Evolutionary conservation across 2,888 invertebrate genomes (phyloP), one percentile per base, ranked within the genome.

Genomic region (Lasioglossum zephyrum): DNA sequence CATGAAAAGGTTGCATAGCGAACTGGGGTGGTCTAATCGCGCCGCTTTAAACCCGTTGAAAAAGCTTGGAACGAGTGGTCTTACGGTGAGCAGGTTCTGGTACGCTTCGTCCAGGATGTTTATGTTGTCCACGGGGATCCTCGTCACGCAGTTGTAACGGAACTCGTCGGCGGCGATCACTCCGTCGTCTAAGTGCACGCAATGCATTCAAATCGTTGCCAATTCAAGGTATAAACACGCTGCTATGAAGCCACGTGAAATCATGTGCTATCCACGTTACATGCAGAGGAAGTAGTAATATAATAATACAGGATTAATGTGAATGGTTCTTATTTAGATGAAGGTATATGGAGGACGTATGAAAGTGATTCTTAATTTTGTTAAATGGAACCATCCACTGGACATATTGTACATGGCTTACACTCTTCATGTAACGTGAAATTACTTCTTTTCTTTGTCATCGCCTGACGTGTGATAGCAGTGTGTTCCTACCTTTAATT

Each of bases 101-200:
- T 97, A 98, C 44, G 98, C 97, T 88, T 98, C 97, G 92, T 98
- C 98, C 69, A 98, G 97, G 72, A 97, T 95, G 91, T 97, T 96
- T 88, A 98, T 96, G 90, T 97, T 97, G 89, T 98, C 97, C 77
- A 98, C 96, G 66, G 98, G 97, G 96, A 98, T 97, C 93, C 98
- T 96, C 91, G 97, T 97, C 81, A 98, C 97, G 94, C 98, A 98
- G 95, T 97, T 98, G 94, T 97, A 98, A 92, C 98, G 96, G 95
- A 97, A 98, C 95, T 98, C 98, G 88, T 98, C 97, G 1, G 97
- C 95, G 18, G 97, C 97, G 87, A 98, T 97, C 18, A 98, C 96
- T 4, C 98, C 98, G 92, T 98, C 98, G 81, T 96, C 95, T 95
- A 81, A 86, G n/a, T 11, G 79, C 8, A 41, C 22, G 80, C 0